These are phyloP conservation scores for Eriosoma lanigerum DNA, from an alignment of 1,140 invertebrate genomes.

Conservation along the genomic window DNA sequence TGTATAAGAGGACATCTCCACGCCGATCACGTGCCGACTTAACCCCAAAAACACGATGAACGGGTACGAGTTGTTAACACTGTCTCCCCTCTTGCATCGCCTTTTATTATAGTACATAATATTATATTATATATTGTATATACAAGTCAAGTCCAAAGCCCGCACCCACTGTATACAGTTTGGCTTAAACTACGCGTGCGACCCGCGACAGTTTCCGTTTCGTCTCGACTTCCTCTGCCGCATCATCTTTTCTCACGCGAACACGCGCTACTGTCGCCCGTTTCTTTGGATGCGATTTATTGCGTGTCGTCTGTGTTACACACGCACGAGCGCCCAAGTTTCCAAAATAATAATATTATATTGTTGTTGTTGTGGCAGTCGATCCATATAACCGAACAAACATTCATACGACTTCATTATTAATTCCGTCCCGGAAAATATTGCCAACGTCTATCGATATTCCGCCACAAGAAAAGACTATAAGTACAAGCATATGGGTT, in stretches of 20 bases:
- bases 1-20: slow-evolving; percentile 38
- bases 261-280: neutral
- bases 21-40: slow-evolving; percentile 50
- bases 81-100: neutral
- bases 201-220: slow-evolving; percentile 34
- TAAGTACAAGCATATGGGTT: too few relatives aligned
- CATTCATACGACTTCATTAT: too few relatives aligned
- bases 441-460: too few relatives aligned
- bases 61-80: slow-evolving; percentile 42
- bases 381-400: too few relatives aligned
- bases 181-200: neutral
- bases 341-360: too few relatives aligned
- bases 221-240: slow-evolving; percentile 30
- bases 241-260: neutral
- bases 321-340: neutral
- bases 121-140: neutral
- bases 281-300: slow-evolving; percentile 11
- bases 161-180: too few relatives aligned
- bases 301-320: neutral
- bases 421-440: too few relatives aligned
- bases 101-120: neutral
- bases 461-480: too few relatives aligned
- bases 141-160: too few relatives aligned
- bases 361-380: too few relatives aligned
- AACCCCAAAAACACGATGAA: slow-evolving; percentile 37